Evolutionary conservation across 2,888 invertebrate genomes (phyloP).

Genomic region (Metacarcinus magister): DNA sequence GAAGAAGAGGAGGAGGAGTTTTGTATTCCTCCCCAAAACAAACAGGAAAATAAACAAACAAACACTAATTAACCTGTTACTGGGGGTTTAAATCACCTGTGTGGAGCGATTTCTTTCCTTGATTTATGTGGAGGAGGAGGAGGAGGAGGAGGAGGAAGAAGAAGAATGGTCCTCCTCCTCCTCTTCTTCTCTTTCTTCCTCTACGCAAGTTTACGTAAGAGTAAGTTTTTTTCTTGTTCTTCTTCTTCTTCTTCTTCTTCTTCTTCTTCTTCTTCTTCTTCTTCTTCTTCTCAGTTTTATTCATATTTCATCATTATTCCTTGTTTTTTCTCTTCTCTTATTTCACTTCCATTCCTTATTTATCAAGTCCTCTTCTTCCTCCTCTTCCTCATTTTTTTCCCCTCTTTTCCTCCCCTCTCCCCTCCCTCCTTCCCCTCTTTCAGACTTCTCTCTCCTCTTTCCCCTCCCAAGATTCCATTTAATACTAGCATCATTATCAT

Average conservation of each 20-base stretch:
- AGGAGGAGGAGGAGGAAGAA: background rate
- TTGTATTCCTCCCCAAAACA: background rate
- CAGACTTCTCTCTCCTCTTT: background rate
- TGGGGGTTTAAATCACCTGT: background rate
- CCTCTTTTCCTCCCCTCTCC: background rate
- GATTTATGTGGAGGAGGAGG: background rate
- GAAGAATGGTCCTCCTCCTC: background rate
- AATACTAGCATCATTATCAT: constrained; percentile 31
- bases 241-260: background rate
- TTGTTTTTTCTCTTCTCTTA: background rate
- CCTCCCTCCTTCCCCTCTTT: background rate
- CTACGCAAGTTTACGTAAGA: too few species aligned
- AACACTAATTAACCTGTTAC: constrained; percentile 19
- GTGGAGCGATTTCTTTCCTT: background rate
- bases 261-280: constrained; percentile 35
- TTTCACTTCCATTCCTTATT: background rate
- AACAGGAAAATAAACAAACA: background rate
- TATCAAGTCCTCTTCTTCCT: background rate
- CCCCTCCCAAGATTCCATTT: background rate
- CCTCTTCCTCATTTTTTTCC: background rate
- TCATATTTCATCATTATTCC: background rate
- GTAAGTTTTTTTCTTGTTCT: background rate
- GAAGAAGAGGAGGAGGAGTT: background rate
- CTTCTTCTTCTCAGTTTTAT: background rate
- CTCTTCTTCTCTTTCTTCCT: background rate